Percentiles rank a stretch among this genome's conserved stretches.
Conservation (phyloP, 1,140 invertebrate species). For the Drosophila aff. region DNA sequence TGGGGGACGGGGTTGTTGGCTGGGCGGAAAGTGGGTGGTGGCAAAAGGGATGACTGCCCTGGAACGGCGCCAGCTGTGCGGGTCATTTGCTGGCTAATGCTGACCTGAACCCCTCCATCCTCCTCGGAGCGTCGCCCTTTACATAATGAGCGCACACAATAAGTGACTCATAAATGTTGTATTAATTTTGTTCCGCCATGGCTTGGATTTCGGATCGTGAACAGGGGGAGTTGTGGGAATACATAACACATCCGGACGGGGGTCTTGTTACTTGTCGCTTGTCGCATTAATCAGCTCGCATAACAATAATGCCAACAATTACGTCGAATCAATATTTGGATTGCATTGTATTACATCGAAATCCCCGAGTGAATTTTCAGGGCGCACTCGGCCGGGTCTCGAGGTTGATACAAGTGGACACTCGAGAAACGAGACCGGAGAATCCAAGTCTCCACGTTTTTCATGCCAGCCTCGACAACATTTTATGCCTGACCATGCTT, state of each 20-base stretch:
- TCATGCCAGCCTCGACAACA: constrained; percentile 32
- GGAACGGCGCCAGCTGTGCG: constrained; percentile 63
- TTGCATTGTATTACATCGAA: constrained; percentile 53
- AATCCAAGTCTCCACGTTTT: constrained; percentile 3
- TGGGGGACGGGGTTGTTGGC: not conserved
- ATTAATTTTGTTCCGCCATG: constrained; percentile 66
- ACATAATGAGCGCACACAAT: constrained; percentile 67
- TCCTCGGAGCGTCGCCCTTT: constrained; percentile 4
- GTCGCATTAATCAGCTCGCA: constrained; percentile 55
- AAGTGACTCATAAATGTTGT: constrained; percentile 75
- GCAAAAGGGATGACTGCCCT: not conserved
- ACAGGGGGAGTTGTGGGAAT: constrained; percentile 6
- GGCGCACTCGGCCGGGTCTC: constrained; percentile 26
- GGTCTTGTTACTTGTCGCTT: constrained; percentile 40
- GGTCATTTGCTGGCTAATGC: constrained; percentile 64
- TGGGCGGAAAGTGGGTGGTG: not conserved
- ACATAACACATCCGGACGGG: constrained; percentile 23
- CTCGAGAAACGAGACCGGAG: constrained; percentile 57
- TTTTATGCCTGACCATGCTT: constrained; percentile 62
- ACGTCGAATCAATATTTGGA: constrained; percentile 71
- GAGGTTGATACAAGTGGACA: constrained; percentile 40
- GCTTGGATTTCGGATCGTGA: constrained; percentile 5
- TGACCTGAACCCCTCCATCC: constrained; percentile 17
- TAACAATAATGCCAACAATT: constrained; percentile 54
- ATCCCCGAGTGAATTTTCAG: constrained; percentile 40